Evolutionary conservation across 2,888 invertebrate genomes (phyloP), one percentile per base, ranked within the genome.

Genomic region (Biston stratarius): DNA sequence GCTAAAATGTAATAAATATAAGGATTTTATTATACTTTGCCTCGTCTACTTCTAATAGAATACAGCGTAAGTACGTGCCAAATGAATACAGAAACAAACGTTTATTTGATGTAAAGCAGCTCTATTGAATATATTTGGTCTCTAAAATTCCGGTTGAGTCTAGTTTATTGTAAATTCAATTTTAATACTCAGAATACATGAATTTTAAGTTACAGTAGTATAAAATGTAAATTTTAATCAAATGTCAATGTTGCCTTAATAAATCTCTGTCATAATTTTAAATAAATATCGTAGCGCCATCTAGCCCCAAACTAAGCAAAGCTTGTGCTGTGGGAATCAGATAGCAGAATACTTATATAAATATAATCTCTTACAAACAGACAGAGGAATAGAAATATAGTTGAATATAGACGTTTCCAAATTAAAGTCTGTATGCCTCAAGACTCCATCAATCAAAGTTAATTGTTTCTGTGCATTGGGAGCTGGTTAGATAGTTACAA

Each of bases 41-140:
- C 33, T 12, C 49, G 49, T 2, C 6, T 9, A 12, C 12, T 49
- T 24, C 0, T 9, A 9, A 48, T 48, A 14, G 12, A 34, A 49
- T 12, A 7, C 33, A 33, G 49, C 33, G 12, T 8, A 36, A 52
- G n/a, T 34, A 34, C n/a, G 6, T 11, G 49, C n/a, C 38, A 38
- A 55, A 55, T 55, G 5, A 42, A 55, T 55, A 42, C 55, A 55
- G 11, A 55, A 55, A 15, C 15, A 42, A 42, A 15, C n/a, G 9
- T 6, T 55, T 10, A 55, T 55, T 55, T 24, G 33, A 40, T 57
- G 47, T 15, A 48, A 48, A 58, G 7, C 48, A 55, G 55, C 12
- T 53, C 15, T 55, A 42, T 55, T 24, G 42, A 55, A 40, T 42
- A 40, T 24, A 14, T 38, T 52, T 52, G 2, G 10, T 12, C 11